Percentiles rank a stretch among this genome's conserved stretches.
These are phyloP conservation scores for Cryptus viduatorius DNA, from an alignment of 2,888 invertebrate species.

Conservation along the genomic window DNA sequence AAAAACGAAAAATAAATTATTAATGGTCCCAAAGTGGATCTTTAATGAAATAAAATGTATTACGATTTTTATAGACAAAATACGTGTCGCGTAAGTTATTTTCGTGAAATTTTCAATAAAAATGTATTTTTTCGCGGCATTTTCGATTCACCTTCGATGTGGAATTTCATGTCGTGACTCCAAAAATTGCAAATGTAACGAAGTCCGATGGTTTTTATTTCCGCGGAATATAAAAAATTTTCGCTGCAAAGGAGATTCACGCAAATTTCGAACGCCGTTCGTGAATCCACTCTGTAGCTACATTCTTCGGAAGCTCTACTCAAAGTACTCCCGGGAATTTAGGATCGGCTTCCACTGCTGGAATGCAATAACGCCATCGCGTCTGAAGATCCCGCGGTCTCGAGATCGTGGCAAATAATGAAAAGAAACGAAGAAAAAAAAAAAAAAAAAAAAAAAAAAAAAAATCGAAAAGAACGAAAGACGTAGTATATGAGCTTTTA, in stretches of 20 bases:
- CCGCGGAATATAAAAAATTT: no score
- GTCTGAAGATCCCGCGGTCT: neutral
- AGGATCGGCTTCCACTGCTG: conserved; percentile 24
- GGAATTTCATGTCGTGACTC: no score
- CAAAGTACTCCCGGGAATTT: conserved; percentile 40
- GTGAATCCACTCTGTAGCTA: neutral
- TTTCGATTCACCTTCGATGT: no score
- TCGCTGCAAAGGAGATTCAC: neutral
- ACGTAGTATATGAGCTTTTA: neutral
- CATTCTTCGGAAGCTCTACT: neutral
- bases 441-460: neutral
- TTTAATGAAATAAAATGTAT: no score
- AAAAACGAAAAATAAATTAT: no score
- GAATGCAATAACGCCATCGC: conserved; percentile 53
- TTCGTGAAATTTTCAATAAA: no score
- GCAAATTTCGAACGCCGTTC: neutral
- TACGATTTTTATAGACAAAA: no score
- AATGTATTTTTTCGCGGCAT: no score
- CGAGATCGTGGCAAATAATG: neutral
- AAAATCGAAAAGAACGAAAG: neutral
- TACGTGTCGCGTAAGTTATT: no score
- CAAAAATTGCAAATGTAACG: no score
- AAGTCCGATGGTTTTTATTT: no score
- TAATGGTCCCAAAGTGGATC: no score
- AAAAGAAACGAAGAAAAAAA: neutral